Base-by-base conservation (phyloP, 23 tunicate species). In the Trididemnum clinides region DNA sequence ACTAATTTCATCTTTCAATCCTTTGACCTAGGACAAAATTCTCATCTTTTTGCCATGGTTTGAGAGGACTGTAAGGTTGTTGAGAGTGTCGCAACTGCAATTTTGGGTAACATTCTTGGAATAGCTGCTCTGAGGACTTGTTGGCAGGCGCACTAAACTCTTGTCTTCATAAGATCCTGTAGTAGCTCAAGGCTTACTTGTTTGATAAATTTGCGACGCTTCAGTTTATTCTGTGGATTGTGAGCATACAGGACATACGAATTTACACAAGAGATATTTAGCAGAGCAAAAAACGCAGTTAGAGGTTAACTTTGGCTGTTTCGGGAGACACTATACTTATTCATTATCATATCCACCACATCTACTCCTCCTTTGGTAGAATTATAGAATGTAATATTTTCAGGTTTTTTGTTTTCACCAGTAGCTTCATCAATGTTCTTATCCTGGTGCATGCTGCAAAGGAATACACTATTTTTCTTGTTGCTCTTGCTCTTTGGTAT, bases 151-250 rank as follows among this genome's bases (percentile, higher is more conserved):
- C 30, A 26, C 38, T 71, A 37, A 10, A 71, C 28, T 33, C 38
- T 71, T 23, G 12, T 71, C 77, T 71, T 71, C 7, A 71, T 37
- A 71, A 7, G 26, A 31, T 71, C 77, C 25, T 71, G 37, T 20
- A 71, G 5, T 20, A 71, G 77, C 77, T 71, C 26, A 7, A 28
- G 5, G 25, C 77, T 12, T 27, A 71, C 25, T 20, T 23, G 12
- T 37, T 71, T 71, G 77, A 71, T 71, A 71, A 71, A 71, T 12
- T 12, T 71, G 38, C 38, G 77, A 37, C 77, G 38, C 77, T 71
- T 71, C 71, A 44, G 25, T n/a, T n/a, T n/a, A n/a, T n/a, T n/a
- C n/a, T n/a, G n/a, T n/a, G n/a, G n/a, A n/a, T n/a, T n/a, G n/a
- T 71, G 37, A 23, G 10, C n/a, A 23, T 71, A 71, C 28, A 71